phyloP scores from a whole-genome alignment of 2,888 invertebrate species.

The Sarcophaga rosellei region DNA sequence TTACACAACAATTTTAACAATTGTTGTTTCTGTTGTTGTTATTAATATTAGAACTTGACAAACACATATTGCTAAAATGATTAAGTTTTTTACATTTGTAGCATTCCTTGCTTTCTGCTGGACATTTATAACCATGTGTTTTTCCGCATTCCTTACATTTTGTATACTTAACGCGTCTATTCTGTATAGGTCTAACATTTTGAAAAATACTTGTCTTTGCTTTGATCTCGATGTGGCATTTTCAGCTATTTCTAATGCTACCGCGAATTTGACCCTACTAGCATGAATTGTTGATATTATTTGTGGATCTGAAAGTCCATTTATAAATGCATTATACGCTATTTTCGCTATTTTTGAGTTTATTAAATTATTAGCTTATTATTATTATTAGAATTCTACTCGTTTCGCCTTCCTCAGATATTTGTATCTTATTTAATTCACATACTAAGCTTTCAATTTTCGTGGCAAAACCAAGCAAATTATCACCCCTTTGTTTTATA shows the following conservation, averaged over 20 bases:
- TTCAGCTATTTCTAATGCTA: too few relatives aligned
- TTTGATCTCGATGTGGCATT: background rate
- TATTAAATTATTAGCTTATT: background rate
- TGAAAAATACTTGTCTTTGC: too few relatives aligned
- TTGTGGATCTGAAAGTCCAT: background rate
- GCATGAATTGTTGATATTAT: background rate
- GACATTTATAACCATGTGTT: slow-evolving; percentile 4
- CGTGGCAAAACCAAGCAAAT: too few relatives aligned
- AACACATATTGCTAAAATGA: slow-evolving; percentile 6
- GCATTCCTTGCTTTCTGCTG: background rate
- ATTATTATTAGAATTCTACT: background rate
- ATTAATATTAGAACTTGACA: background rate
- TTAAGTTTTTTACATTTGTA: background rate
- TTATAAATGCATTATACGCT: background rate
- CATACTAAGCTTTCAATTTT: too few relatives aligned
- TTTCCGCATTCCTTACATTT: background rate
- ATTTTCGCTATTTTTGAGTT: background rate
- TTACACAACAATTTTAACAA: too few relatives aligned
- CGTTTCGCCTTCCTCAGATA: too few relatives aligned
- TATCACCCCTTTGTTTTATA: too few relatives aligned
- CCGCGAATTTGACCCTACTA: background rate
- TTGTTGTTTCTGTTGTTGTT: background rate
- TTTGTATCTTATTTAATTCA: too few relatives aligned
- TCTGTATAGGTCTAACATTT: too few relatives aligned
- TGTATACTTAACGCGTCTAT: background rate